phyloP scores from a whole-genome alignment of 1,140 invertebrate species.

The Adoxophyes honmai region DNA sequence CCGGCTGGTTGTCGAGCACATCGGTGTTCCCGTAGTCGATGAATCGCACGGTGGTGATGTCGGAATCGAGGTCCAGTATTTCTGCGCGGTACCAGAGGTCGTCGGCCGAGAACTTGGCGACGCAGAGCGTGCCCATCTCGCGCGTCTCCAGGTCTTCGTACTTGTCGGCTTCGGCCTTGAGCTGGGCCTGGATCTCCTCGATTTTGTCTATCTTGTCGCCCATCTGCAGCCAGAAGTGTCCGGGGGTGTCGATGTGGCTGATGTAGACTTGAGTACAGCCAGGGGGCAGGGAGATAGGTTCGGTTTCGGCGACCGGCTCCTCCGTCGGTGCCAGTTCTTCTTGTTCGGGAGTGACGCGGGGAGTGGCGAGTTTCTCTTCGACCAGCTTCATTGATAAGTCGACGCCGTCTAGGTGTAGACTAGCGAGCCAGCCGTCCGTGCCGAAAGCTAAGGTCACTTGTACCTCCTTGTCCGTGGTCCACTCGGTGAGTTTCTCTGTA shows the following conservation, averaged over 20 bases:
- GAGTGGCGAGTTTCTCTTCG: constrained; percentile 61
- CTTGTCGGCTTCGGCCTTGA: constrained; percentile 76
- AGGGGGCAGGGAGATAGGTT: constrained; percentile 50
- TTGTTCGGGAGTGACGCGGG: constrained; percentile 33
- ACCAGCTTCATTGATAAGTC: constrained; percentile 59
- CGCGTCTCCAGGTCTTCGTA: constrained; percentile 75
- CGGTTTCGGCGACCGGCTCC: constrained; percentile 24
- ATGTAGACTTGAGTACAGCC: constrained; percentile 76
- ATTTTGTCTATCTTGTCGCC: constrained; percentile 71
- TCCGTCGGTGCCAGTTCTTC: constrained; percentile 22
- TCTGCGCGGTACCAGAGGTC: constrained; percentile 88
- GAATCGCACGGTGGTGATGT: constrained; percentile 86
- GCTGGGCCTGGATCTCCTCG: constrained; percentile 77
- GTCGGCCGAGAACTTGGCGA: constrained; percentile 85
- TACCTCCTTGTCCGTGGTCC: constrained; percentile 59
- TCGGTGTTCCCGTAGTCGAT: constrained; percentile 91
- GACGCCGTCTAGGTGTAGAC: constrained; percentile 55
- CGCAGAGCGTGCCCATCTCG: constrained; percentile 82
- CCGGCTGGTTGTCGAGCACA: constrained; percentile 78
- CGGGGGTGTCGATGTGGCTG: constrained; percentile 81
- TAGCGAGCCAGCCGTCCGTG: constrained; percentile 60
- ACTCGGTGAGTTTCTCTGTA: constrained; percentile 49
- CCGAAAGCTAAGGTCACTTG: constrained; percentile 61
- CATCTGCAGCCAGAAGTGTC: constrained; percentile 82
- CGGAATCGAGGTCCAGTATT: constrained; percentile 84